Evolutionary conservation across 2,888 invertebrate genomes (phyloP).

Genomic region (Dorcus parallelipipedus): DNA sequence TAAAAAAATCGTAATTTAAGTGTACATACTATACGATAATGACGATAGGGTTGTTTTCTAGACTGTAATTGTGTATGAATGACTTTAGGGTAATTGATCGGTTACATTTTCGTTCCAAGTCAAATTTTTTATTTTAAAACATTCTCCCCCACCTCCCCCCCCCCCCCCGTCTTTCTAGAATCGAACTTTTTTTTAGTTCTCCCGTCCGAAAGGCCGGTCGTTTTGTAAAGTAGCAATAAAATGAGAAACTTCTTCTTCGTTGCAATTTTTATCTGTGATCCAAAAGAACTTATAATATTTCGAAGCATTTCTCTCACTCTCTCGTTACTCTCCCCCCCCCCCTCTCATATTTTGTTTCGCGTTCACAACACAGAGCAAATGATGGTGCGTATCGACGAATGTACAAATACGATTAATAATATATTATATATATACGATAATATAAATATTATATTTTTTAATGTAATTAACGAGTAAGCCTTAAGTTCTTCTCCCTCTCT

Average conservation of each 20-base stretch:
- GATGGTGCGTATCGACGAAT: no score
- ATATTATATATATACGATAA: no score
- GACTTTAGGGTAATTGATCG: not conserved
- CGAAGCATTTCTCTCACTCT: no score
- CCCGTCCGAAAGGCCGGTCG: conserved; percentile 4
- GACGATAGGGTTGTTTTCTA: conserved; percentile 17
- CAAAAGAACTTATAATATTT: conserved; percentile 1
- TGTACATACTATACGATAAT: conserved; percentile 12
- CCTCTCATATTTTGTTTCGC: no score
- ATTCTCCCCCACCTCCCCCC: not conserved
- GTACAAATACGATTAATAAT: no score
- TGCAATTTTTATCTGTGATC: conserved; percentile 32
- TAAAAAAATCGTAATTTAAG: conserved; percentile 8
- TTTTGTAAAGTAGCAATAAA: conserved; percentile 11
- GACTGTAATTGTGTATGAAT: conserved; percentile 12
- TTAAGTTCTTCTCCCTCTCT: no score
- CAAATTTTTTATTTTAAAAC: not conserved
- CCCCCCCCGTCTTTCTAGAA: no score
- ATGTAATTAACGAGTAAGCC: no score
- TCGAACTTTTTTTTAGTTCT: no score
- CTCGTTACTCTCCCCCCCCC: no score
- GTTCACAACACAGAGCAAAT: no score
- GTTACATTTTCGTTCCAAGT: not conserved
- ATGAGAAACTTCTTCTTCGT: conserved; percentile 20
- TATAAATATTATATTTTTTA: no score